Percentiles rank a stretch among this genome's conserved stretches.
Evolutionary conservation across 2,888 invertebrate genomes (phyloP).

Genomic region (Eulithis testata): DNA sequence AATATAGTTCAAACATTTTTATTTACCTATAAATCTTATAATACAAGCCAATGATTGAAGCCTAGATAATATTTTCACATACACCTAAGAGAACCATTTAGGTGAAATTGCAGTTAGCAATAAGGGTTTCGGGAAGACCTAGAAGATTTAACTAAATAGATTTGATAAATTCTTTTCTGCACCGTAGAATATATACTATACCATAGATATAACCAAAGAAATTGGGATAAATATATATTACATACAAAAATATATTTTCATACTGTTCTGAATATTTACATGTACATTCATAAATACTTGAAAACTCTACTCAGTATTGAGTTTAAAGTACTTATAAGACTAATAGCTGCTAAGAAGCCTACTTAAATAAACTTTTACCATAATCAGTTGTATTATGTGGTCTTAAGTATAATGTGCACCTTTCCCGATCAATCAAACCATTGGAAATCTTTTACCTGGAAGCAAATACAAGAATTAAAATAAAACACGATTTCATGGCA

Average conservation of each 20-base stretch:
- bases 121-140: conserved; percentile 20
- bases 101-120: conserved; percentile 6
- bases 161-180: conserved; percentile 19
- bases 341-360: conserved; percentile 30
- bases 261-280: conserved; percentile 23
- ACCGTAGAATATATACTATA: conserved; percentile 6
- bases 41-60: conserved; percentile 34
- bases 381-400: conserved; percentile 48
- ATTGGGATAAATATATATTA: conserved; percentile 35
- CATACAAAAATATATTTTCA: conserved; percentile 31
- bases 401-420: conserved; percentile 64
- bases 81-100: conserved; percentile 10
- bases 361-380: conserved; percentile 20
- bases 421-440: conserved; percentile 51
- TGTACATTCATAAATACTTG: conserved; percentile 22
- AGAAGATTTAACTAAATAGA: conserved; percentile 8
- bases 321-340: background rate
- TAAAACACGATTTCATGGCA: too few species aligned
- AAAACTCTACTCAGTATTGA: conserved; percentile 10
- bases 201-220: conserved; percentile 41
- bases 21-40: conserved; percentile 24
- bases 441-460: conserved; percentile 57
- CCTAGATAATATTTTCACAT: conserved; percentile 10
- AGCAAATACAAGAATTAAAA: conserved; percentile 23
- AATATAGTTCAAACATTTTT: conserved; percentile 40